Evolutionary conservation across 2,797 vertebrate genomes (phyloP), one percentile per base, ranked within the genome.

Genomic region (Avahi laniger): DNA sequence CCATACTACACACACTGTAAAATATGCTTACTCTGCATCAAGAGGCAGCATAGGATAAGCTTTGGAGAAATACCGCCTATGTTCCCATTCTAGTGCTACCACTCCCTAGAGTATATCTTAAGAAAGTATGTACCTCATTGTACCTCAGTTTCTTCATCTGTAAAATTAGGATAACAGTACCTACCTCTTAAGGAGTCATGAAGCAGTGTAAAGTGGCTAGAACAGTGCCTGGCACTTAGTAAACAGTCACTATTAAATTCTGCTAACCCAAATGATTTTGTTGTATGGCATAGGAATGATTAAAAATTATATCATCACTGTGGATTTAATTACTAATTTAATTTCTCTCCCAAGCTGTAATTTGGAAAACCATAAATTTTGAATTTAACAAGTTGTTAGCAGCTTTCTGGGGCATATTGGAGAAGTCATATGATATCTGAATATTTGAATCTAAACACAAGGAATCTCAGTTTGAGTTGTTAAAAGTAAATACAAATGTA

Each of bases 351-450:
- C 24, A 69, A 79, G 48, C 9, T 48, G 14, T 54, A 48, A 72
- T 91, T 35, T 83, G 24, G 75, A 82, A 76, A 96, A 48, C 57
- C 83, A 5, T 50, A 79, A 48, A 80, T 67, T 72, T 91, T 65
- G 91, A 59, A 72, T 89, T 95, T 76, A 78, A n/a, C 61, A 92
- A 78, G 30, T 78, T 78, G 92, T 28, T 57, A 81, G 26, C 69
- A 79, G 72, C 61, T 96, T 89, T 63, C 48, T 69, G 26, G 41
- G 61, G 38, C 79, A 82, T 46, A 43, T 0, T 63, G 73, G 54
- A 90, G 48, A 83, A 86, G 38, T 41, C 35, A 59, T 14, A 30
- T 52, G 5, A 24, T 94, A 28, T 61, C 26, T 26, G 75, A 73
- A 84, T 67, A 22, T 41, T 67, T 82, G 48, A 59, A 5, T 67